Conservation (phyloP, 2,113 vertebrate genomes). For the Ceyx melanurus region DNA sequence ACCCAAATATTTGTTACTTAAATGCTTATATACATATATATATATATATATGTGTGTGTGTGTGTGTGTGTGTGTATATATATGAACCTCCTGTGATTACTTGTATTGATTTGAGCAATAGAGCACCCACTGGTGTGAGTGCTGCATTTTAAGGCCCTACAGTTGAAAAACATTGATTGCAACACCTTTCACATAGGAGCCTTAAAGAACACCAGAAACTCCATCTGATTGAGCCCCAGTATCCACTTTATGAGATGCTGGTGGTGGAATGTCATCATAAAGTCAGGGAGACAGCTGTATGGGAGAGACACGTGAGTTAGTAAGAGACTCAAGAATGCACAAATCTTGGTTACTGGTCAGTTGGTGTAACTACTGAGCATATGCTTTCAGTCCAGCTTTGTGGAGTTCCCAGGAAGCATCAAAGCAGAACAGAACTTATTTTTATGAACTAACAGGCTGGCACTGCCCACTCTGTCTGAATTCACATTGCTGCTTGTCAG, state of each 20-base stretch:
- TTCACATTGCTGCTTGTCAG: not conserved
- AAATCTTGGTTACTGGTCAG: not conserved
- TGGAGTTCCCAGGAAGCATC: not conserved
- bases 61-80: not conserved
- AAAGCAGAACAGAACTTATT: not conserved
- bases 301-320: not conserved
- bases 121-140: not conserved
- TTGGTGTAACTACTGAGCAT: not conserved
- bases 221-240: not conserved
- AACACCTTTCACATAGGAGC: not conserved
- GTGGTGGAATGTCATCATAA: not conserved
- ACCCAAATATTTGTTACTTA: not conserved
- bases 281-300: not conserved
- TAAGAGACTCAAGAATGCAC: not conserved
- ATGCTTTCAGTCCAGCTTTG: not conserved
- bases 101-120: not conserved
- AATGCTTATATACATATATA: not conserved
- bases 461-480: not conserved
- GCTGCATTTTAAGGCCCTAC: not conserved
- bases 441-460: not conserved
- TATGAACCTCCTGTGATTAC: not conserved
- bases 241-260: not conserved
- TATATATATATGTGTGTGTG: not conserved
- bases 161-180: not conserved
- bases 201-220: not conserved